These are phyloP conservation scores for Henicopernis longicauda DNA, from an alignment of 2,113 vertebrate genomes.

Conservation along the genomic window DNA sequence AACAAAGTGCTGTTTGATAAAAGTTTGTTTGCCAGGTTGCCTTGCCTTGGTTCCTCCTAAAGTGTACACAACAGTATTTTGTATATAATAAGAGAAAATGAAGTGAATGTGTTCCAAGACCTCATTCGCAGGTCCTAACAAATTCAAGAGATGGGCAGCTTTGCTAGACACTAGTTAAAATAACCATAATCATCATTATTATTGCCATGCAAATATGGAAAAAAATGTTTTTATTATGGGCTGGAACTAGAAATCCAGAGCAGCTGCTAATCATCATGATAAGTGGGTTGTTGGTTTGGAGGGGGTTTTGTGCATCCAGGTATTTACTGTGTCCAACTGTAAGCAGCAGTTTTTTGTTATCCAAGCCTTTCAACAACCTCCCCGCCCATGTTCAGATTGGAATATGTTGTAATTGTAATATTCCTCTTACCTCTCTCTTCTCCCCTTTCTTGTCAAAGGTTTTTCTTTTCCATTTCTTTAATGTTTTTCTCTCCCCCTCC, in stretches of 20 bases:
- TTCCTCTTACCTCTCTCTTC: not conserved
- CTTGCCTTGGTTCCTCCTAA: not conserved
- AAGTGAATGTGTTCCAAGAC: not conserved
- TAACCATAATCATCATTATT: not conserved
- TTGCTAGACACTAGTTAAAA: not conserved
- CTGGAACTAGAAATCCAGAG: not conserved
- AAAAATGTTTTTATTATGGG: not conserved
- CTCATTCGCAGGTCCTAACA: fast-evolving
- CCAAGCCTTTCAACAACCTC: not conserved
- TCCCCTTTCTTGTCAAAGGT: not conserved
- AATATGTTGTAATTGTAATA: not conserved
- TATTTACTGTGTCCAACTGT: not conserved
- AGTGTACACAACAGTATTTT: not conserved
- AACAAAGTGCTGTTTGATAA: not conserved
- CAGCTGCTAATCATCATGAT: not conserved
- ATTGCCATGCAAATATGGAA: not conserved
- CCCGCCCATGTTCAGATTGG: fast-evolving
- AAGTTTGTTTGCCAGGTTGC: not conserved
- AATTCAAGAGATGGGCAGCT: not conserved
- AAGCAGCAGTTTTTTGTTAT: not conserved
- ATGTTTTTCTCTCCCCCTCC: not conserved
- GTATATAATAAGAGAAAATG: not conserved
- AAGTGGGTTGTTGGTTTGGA: not conserved
- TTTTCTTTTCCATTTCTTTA: not conserved
- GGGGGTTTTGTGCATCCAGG: not conserved